Evolutionary conservation across 37 sponge, comb jelly and placozoan species (phyloP), one percentile per base, ranked within the genome.

Genomic region (Spongilla lacustris): DNA sequence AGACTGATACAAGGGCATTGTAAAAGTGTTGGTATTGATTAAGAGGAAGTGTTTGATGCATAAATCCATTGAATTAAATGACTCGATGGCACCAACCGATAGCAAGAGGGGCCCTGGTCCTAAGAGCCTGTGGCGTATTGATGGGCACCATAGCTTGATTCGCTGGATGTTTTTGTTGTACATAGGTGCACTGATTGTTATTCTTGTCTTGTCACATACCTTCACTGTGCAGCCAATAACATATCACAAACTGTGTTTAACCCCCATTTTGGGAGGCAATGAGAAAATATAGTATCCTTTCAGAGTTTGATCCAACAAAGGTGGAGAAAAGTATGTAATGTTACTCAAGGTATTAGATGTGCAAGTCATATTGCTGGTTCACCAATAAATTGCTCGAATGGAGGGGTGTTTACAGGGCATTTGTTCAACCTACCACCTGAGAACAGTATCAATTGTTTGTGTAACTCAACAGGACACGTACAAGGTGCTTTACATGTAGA

Each of bases 391-490:
- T 19, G 87, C 79, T 30, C 4, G 87, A 2, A 73, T 86, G 87
- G 73, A 36, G 87, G 31, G 87, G 79, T 86, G 87, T 86, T 17
- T 86, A 86, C 87, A 28, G 87, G 50, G 87, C 79, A 80, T 86
- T 8, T 79, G 79, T 32, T 79, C 80, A n/a, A 80, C 73, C 24
- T 86, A 73, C 38, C 80, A 86, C 35, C 86, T 69, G 38, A 17
- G 12, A 67, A 69, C 26, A 68, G 69, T 36, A 26, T n/a, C 71
- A 86, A 24, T 30, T 86, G 37, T 86, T 78, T 58, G 26, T 72
- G 30, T 77, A 70, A 25, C 70, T 69, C 9, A 49, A 46, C 27
- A 79, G 25, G 35, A 11, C n/a, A n/a, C n/a, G n/a, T 76, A 76
- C 35, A 76, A 76, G n/a, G 21, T 76, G 25, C 13, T 76, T 35